A percentile compares a stretch with the other conserved stretches of the same genome.
Conservation (phyloP, 2,888 invertebrate genomes). For the Blastobasis adustella region DNA sequence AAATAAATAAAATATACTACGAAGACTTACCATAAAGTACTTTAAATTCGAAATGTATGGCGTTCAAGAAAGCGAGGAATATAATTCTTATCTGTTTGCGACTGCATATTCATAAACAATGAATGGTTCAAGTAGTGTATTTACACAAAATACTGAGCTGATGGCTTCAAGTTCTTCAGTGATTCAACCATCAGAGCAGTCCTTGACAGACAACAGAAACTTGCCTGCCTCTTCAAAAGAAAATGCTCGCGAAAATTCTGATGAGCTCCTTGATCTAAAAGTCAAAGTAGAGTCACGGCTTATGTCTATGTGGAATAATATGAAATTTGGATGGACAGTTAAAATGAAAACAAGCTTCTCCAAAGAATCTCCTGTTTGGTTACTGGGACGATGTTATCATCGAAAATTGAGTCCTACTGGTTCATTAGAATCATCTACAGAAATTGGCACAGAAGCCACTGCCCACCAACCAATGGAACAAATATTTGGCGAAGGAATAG, state of each 20-base stretch:
- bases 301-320: conserved; percentile 93
- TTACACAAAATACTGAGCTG: conserved; percentile 35
- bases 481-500: conserved; percentile 79
- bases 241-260: conserved; percentile 47
- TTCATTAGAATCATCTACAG: conserved; percentile 74
- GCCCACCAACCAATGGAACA: conserved; percentile 75
- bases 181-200: conserved; percentile 30
- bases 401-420: conserved; percentile 78
- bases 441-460: conserved; percentile 76
- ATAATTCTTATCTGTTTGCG: too few species aligned
- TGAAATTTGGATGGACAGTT: conserved; percentile 90
- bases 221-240: conserved; percentile 38
- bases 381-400: conserved; percentile 89
- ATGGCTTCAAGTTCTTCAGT: conserved; percentile 30
- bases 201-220: conserved; percentile 30
- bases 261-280: conserved; percentile 75
- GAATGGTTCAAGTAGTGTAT: conserved; percentile 46
- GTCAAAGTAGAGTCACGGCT: conserved; percentile 88
- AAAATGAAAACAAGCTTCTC: conserved; percentile 86
- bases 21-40: too few species aligned
- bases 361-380: conserved; percentile 91
- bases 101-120: conserved; percentile 25
- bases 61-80: too few species aligned
- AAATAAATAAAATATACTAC: too few species aligned
- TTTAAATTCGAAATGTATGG: too few species aligned